phyloP scores from a whole-genome alignment of 2,797 vertebrate species.

The Pangasius sanitwongsei region DNA sequence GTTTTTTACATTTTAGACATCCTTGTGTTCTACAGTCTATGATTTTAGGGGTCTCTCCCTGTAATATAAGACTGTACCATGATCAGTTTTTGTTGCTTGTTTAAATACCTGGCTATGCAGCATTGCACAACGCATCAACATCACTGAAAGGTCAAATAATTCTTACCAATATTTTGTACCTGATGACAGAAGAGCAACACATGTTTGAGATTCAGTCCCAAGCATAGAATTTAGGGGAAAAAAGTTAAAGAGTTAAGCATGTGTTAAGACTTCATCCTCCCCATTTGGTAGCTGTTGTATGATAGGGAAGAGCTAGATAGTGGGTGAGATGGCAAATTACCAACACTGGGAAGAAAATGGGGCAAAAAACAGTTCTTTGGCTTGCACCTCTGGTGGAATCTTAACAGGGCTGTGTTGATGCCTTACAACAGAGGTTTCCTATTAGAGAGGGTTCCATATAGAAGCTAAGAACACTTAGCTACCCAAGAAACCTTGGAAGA shows the following conservation, averaged over 20 bases:
- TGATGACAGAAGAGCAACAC: neutral
- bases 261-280: neutral
- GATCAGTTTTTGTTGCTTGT: neutral
- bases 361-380: neutral
- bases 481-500: neutral
- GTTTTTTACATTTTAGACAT: slow-evolving; percentile 22
- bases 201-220: neutral
- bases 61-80: neutral
- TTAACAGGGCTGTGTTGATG: neutral
- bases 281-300: too few relatives aligned
- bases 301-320: neutral
- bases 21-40: neutral
- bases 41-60: neutral
- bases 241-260: neutral
- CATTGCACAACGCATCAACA: neutral
- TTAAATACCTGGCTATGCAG: neutral
- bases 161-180: neutral
- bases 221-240: neutral
- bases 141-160: neutral
- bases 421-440: neutral
- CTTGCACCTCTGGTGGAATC: neutral
- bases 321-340: neutral
- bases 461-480: neutral
- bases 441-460: neutral
- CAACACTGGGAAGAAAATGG: neutral